phyloP scores from a whole-genome alignment of 2,113 vertebrate genomes.

The Nipponia nippon region DNA sequence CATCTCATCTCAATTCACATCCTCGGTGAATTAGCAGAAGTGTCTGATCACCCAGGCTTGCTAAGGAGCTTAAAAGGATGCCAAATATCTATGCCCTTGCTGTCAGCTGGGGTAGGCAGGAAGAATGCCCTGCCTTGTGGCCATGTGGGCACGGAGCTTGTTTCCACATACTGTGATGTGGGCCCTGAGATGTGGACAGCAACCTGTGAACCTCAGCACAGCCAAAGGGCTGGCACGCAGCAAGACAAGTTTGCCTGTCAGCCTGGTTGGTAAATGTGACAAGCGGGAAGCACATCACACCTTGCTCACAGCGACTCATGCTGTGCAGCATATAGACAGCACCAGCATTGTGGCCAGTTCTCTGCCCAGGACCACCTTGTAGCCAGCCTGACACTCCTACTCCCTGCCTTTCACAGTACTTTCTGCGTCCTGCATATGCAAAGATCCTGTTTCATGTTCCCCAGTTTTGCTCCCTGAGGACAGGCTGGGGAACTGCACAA shows the following conservation, averaged over 20 bases:
- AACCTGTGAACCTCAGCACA: not conserved
- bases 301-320: not conserved
- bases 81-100: not conserved
- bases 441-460: not conserved
- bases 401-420: not conserved
- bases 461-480: not conserved
- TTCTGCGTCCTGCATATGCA: not conserved
- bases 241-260: not conserved
- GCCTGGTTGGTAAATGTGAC: rapidly evolving
- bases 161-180: not conserved
- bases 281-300: not conserved
- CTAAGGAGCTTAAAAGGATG: not conserved
- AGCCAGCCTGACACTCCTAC: not conserved
- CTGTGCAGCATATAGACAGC: not conserved
- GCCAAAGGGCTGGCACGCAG: not conserved
- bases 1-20: too few species aligned
- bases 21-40: not conserved
- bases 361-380: not conserved
- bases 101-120: not conserved
- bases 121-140: not conserved
- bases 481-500: not conserved
- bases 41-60: not conserved
- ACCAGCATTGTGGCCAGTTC: not conserved
- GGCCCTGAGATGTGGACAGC: not conserved
- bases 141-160: not conserved